Base-by-base conservation (phyloP, 2,888 invertebrate species). In the Galerucella pusilla region DNA sequence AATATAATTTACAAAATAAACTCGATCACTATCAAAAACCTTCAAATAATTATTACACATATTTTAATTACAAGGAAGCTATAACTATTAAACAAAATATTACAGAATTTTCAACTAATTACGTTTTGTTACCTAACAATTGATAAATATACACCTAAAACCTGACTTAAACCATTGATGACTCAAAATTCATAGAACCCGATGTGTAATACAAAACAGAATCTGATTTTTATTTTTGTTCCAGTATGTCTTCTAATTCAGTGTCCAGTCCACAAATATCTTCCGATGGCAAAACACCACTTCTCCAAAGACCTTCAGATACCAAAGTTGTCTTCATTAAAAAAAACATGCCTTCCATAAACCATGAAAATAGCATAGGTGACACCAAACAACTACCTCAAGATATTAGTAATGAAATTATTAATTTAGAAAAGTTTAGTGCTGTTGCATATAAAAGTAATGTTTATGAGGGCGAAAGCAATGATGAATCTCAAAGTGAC, bases 401-500 rank as follows among this genome's bases (percentile, higher is more conserved):
- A 54, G 52, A 28, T 67, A n/a, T 65, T 42, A 63, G 16, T 63
- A 35, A 63, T 2, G 61, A 42, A 35, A 28, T n/a, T 63, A 35
- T 63, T 14, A 35, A 42, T 35, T 63, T 63, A 64, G 42, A 49
- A 12, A 52, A 66, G 20, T 16, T 14, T 11, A 63, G 16, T 64
- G 63, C 66, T 71, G 60, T 63, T 61, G 46, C 49, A 35, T 75
- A 74, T 64, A 25, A 63, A 25, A 77, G 75, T 63, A 63, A 74
- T 54, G 5, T 72, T 1, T 73, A 61, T 42, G 12, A 79, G 57
- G 76, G 72, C 75, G 78, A 82, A 72, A 74, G 46, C 16, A 46
- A 75, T n/a, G 68, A 71, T 68, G 75, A 77, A 45, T 78, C 81
- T 52, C 69, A 69, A 73, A 74, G 82, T 64, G 87, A 87, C 79